These are phyloP conservation scores for Thunnus maccoyii DNA, from an alignment of 2,113 vertebrate genomes.

Conservation along the genomic window DNA sequence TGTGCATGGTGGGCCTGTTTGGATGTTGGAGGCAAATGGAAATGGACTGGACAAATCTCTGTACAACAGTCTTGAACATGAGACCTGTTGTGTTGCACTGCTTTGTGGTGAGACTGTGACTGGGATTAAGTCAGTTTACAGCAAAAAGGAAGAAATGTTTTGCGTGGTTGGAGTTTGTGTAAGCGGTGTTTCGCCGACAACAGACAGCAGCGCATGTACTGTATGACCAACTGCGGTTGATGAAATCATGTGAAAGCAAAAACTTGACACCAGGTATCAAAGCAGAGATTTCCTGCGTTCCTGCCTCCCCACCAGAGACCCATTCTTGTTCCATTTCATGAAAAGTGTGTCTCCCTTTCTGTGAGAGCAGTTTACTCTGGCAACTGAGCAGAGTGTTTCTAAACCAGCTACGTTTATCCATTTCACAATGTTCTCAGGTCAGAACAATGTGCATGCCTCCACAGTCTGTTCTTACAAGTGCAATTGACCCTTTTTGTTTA, in stretches of 20 bases:
- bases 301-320: constrained; percentile 33
- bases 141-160: constrained; percentile 35
- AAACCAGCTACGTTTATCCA: constrained; percentile 37
- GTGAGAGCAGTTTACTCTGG: constrained; percentile 67
- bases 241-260: constrained; percentile 41
- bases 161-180: constrained; percentile 49
- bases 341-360: constrained; percentile 47
- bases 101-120: constrained; percentile 41
- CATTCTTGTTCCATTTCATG: constrained; percentile 43
- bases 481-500: constrained; percentile 67
- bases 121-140: constrained; percentile 58
- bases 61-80: constrained; percentile 32
- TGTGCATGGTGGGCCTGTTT: constrained; percentile 46
- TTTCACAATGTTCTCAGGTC: constrained; percentile 57
- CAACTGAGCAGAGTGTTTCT: constrained; percentile 33
- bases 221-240: background rate
- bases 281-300: constrained; percentile 65
- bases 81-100: constrained; percentile 41
- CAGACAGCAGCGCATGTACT: constrained; percentile 1
- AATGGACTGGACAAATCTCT: constrained; percentile 37
- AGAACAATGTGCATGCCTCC: constrained; percentile 66
- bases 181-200: constrained; percentile 34
- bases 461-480: constrained; percentile 55
- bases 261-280: constrained; percentile 59
- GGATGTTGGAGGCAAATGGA: constrained; percentile 12